phyloP scores from a whole-genome alignment of 1,140 invertebrate genomes.

The Chironomus tepperi region DNA sequence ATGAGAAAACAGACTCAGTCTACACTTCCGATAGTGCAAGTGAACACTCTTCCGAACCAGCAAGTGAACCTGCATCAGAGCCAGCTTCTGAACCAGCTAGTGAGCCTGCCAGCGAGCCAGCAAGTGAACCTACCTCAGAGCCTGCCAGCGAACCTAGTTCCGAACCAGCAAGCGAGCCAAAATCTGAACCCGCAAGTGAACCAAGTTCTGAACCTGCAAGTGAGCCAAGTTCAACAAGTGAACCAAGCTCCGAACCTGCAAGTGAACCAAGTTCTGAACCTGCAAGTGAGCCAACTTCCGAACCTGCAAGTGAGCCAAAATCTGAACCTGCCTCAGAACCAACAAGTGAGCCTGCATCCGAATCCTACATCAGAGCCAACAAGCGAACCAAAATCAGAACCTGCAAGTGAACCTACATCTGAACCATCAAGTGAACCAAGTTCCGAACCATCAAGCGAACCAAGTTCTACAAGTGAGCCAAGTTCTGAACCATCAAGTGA shows the following conservation, averaged over 20 bases:
- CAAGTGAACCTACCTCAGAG: slow-evolving; percentile 27
- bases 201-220: slow-evolving; percentile 32
- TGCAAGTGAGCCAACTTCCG: background rate
- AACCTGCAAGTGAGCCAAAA: background rate
- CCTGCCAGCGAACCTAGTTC: background rate
- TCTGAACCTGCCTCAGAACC: slow-evolving; percentile 26
- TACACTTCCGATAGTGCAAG: slow-evolving; percentile 24
- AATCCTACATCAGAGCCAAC: slow-evolving; percentile 30
- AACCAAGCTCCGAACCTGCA: slow-evolving; percentile 28
- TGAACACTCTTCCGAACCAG: slow-evolving; percentile 32
- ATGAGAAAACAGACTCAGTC: too few species aligned
- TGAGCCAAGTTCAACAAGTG: slow-evolving; percentile 32
- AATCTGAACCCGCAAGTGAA: slow-evolving; percentile 34
- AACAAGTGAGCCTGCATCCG: slow-evolving; percentile 33
- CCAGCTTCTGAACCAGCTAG: slow-evolving; percentile 26
- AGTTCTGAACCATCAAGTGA: background rate
- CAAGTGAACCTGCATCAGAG: slow-evolving; percentile 28
- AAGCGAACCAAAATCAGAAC: slow-evolving; percentile 33
- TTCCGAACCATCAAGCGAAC: slow-evolving; percentile 29
- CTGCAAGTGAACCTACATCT: slow-evolving; percentile 33
- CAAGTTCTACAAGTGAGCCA: slow-evolving; percentile 25
- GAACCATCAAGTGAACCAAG: slow-evolving; percentile 30
- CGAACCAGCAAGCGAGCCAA: slow-evolving; percentile 34
- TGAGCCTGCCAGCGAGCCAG: slow-evolving; percentile 26
- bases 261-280: background rate